A percentile compares a stretch with the other conserved stretches of the same genome.
phyloP scores from a whole-genome alignment of 2,888 invertebrate species.

The Nephrocerus scutellatus region DNA sequence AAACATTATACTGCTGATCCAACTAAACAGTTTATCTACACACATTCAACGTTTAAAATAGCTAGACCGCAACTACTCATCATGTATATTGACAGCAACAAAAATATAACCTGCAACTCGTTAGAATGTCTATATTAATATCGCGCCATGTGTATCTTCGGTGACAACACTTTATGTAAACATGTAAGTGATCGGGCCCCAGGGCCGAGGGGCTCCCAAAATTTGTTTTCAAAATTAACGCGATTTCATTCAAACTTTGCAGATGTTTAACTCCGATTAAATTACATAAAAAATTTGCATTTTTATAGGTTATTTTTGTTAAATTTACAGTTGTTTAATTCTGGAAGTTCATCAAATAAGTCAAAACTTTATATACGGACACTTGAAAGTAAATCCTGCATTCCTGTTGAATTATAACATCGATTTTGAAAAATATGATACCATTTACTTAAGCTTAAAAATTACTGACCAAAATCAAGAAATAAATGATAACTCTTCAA shows the following conservation, averaged over 20 bases:
- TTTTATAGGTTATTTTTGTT: not conserved
- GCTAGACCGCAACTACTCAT: no score
- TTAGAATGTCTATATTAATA: no score
- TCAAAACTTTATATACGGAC: constrained; percentile 24
- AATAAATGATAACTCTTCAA: constrained; percentile 48
- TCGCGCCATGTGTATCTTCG: no score
- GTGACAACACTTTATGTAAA: no score
- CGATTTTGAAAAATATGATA: constrained; percentile 57
- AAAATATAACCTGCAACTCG: no score
- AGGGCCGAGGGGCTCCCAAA: no score
- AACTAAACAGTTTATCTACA: no score
- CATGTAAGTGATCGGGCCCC: no score
- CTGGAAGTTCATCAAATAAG: constrained; percentile 24
- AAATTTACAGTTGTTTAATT: constrained; percentile 34
- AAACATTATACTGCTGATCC: no score
- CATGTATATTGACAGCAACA: no score
- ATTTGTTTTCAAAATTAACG: no score
- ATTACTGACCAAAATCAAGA: constrained; percentile 51
- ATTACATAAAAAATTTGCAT: not conserved
- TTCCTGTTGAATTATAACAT: constrained; percentile 37
- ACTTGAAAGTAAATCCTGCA: constrained; percentile 25
- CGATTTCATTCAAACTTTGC: not conserved
- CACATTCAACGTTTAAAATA: no score
- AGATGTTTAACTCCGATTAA: not conserved
- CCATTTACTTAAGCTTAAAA: constrained; percentile 51